Base-by-base conservation (phyloP, 2,113 vertebrate species). In the Aspiorhynchus laticeps region DNA sequence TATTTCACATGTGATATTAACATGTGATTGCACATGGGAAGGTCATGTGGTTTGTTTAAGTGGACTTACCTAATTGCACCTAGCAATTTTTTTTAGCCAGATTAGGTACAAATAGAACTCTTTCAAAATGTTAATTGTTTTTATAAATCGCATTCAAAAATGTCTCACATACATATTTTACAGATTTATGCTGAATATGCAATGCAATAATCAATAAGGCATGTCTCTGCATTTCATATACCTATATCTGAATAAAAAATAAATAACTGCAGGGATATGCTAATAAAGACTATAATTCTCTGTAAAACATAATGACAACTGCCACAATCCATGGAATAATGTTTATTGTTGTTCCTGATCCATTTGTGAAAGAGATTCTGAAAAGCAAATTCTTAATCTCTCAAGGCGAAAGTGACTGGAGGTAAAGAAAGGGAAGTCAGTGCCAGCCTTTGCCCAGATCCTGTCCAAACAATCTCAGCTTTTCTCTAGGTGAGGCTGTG, bases 391-490 rank as follows among this genome's bases (percentile, higher is more conserved):
- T 33, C 21, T 31, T 31, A 59, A 51, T 56, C 61, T 78, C 14
- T 43, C 31, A 33, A 43, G 24, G 59, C 21, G 3, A 46, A 43
- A 24, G 41, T 65, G 71, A 74, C 7, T 46, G 24, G 15, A 84
- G 73, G 33, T 11, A 9, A 76, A 67, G 28, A 14, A 38, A 56
- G 51, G 28, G 67, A 84, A 21, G 59, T 53, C 33, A 65, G 36
- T 33, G 17, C 67, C 36, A 33, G 15, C 53, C 21, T 31, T 15
- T 26, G 51, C 24, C 74, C 43, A 15, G 4, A 5, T 43, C 53
- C 5, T 8, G 7, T 7, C 69, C 6, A 19, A 46, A 6, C n/a
- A 67, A 36, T 41, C 75, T 94, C 88, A 94, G 87, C 84, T 90
- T 69, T 96, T 94, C 56, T 95, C n/a, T n/a, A n/a, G n/a, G n/a